Conservation (phyloP, 2,113 vertebrate species). For the Hippolais icterina region DNA sequence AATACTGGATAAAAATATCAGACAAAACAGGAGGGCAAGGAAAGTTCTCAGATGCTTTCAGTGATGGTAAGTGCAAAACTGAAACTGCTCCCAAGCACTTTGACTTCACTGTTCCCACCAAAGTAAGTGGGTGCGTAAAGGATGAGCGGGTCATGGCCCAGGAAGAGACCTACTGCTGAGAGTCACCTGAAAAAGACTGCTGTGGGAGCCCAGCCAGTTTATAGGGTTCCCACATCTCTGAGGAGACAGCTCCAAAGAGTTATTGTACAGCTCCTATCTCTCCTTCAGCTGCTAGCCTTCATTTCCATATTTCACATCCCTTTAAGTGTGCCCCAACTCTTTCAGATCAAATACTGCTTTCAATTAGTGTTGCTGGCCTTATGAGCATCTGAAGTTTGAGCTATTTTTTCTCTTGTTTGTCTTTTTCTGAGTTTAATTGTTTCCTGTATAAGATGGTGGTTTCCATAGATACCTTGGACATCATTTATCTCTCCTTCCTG, state of each 20-base stretch:
- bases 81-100: background rate
- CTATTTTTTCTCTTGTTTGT: background rate
- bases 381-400: background rate
- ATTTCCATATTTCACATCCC: background rate
- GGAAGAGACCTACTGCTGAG: background rate
- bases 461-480: slow-evolving; percentile 25
- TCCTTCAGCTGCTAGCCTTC: background rate
- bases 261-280: background rate
- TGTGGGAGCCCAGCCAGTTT: background rate
- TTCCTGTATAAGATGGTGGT: slow-evolving; percentile 8
- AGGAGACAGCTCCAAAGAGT: background rate
- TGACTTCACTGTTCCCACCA: background rate
- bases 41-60: background rate
- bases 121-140: background rate
- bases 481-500: background rate
- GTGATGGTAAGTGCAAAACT: background rate
- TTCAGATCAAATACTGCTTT: background rate
- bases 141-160: background rate
- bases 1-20: background rate
- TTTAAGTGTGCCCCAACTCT: background rate
- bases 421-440: slow-evolving; percentile 16
- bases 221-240: background rate
- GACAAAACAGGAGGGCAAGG: background rate
- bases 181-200: background rate
- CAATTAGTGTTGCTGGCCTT: background rate